A percentile compares a stretch with the other conserved stretches of the same genome.
Conservation (phyloP, 2,113 vertebrate genomes). For the Pipa parva region DNA sequence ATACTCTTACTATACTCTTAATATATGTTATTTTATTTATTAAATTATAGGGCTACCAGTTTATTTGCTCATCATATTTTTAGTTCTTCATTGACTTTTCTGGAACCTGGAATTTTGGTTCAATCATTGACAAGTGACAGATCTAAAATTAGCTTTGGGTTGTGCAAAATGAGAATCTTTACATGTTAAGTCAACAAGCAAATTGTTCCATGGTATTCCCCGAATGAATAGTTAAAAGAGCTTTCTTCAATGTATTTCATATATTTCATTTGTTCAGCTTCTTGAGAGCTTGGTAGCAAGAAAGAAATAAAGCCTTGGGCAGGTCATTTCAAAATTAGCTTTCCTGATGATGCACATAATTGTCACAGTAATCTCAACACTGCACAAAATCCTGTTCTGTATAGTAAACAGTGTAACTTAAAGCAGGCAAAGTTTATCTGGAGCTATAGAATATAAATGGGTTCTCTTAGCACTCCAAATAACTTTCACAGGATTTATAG, state of each 20-base stretch:
- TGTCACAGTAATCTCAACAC: neutral
- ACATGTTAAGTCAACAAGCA: conserved; percentile 5
- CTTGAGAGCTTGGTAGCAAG: neutral
- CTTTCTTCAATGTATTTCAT: conserved; percentile 26
- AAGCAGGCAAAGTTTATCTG: conserved; percentile 48
- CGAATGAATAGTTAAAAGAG: conserved; percentile 12
- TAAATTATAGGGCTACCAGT: no score
- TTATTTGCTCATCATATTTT: neutral
- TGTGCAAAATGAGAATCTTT: conserved; percentile 1
- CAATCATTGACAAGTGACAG: neutral
- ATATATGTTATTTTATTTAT: no score
- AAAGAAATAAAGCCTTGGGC: neutral
- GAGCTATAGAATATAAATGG: conserved; percentile 49
- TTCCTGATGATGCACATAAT: neutral
- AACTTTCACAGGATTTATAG: conserved; percentile 51
- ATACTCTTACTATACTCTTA: no score
- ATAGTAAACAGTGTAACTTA: conserved; percentile 44
- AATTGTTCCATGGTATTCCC: conserved; percentile 4
- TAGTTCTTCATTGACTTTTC: neutral
- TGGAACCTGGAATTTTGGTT: neutral
- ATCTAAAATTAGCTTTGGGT: neutral
- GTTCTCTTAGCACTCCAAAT: conserved; percentile 49
- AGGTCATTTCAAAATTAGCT: conserved; percentile 19
- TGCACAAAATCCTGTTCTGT: neutral
- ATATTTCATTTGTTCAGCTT: conserved; percentile 19